These are phyloP conservation scores for Pseudomyrmex concolor DNA, from an alignment of 1,140 invertebrate genomes.

Conservation along the genomic window DNA sequence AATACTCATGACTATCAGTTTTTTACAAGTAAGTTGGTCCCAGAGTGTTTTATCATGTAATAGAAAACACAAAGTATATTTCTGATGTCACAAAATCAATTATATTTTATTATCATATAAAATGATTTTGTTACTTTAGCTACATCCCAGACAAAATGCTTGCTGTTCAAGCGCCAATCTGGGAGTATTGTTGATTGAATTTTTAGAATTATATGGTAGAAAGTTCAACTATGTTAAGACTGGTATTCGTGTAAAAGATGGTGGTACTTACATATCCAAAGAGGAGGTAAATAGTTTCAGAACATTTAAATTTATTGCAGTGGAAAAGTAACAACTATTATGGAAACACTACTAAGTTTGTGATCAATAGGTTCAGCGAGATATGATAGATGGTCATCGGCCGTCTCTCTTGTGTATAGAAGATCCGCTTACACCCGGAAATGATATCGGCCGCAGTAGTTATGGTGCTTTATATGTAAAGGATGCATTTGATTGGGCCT, in stretches of 20 bases:
- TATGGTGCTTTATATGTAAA: slow-evolving; percentile 96
- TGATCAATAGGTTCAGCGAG: slow-evolving; percentile 88
- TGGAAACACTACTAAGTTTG: not conserved
- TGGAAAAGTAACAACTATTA: not conserved
- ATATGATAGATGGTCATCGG: slow-evolving; percentile 96
- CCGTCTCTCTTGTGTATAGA: slow-evolving; percentile 98
- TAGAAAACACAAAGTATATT: no score
- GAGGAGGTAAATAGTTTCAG: slow-evolving; percentile 88
- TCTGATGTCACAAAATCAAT: not conserved
- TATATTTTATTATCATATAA: not conserved
- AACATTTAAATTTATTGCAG: slow-evolving; percentile 1
- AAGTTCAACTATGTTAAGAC: slow-evolving; percentile 98
- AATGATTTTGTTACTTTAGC: slow-evolving; percentile 83
- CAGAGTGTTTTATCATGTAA: no score
- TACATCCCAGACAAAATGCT: slow-evolving; percentile 90
- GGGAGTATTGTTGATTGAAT: slow-evolving; percentile 97
- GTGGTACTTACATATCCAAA: slow-evolving; percentile 97
- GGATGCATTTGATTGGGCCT: slow-evolving; percentile 98
- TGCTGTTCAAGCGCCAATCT: slow-evolving; percentile 90
- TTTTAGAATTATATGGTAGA: slow-evolving; percentile 98
- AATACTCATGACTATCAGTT: slow-evolving; percentile 99
- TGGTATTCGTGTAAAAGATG: slow-evolving; percentile 97
- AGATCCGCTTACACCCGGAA: slow-evolving; percentile 97
- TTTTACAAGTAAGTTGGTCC: slow-evolving; percentile 91
- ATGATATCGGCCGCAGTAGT: slow-evolving; percentile 98